Evolutionary conservation across 2,797 vertebrate genomes (phyloP), one percentile per base, ranked within the genome.

Genomic region (Tachyglossus aculeatus): DNA sequence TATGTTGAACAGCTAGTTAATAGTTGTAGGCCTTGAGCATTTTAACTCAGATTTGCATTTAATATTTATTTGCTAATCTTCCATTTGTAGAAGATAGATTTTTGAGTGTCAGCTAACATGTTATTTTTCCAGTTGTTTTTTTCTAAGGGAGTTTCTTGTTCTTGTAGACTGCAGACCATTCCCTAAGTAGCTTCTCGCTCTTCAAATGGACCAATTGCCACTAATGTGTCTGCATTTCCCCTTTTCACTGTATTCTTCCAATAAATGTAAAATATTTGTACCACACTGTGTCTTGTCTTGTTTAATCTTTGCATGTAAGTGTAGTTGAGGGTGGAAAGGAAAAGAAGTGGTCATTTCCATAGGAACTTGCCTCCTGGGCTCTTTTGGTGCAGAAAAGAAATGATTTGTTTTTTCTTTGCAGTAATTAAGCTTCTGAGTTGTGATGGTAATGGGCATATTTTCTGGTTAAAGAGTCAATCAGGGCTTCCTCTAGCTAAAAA

Each of bases 201-300:
- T 90, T 86, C 67, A 63, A 81, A 39, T 84, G 82, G 87, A 89
- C 75, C 74, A 89, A 48, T 86, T 89, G 83, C 84, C 86, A 89
- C 83, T 88, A 83, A 71, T 64, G 73, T 85, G 77, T 90, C 84
- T 84, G 68, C 63, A 72, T 83, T 84, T 57, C 51, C 64, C 60
- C 81, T 89, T 91, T 91, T 90, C 86, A 90, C 80, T 93, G 89
- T 94, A 92, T 88, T 89, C 88, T 90, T 92, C 86, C 83, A 95
- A 94, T 95, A 95, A 95, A 95, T 90, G 85, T 92, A 87, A 90
- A 88, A 84, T 90, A 85, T 89, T 90, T 93, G 72, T 89, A 91
- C 72, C 77, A 82, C 76, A 52, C 29, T 41, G 62, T 75, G 76
- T 82, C 57, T 33, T 45, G 16, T 83, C 80, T 76, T 78, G 39